These are phyloP conservation scores for Menidia beryllina DNA, from an alignment of 2,113 vertebrate genomes.

Conservation along the genomic window DNA sequence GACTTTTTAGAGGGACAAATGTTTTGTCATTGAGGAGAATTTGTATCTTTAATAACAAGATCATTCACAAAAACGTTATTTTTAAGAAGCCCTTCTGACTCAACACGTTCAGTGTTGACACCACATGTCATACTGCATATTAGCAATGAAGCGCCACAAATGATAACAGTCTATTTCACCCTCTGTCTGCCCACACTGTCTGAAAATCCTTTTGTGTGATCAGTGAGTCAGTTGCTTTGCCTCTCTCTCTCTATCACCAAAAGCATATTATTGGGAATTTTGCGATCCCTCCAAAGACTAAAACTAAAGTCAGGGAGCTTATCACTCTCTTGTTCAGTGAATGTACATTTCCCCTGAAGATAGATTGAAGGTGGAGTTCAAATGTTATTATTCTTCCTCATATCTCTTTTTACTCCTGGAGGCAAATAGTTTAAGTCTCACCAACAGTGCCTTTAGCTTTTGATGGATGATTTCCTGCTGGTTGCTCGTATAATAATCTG, in stretches of 20 bases:
- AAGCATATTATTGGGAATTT: conserved; percentile 50
- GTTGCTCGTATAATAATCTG: neutral
- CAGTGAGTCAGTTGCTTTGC: conserved; percentile 49
- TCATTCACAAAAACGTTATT: neutral
- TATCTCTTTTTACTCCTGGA: conserved; percentile 43
- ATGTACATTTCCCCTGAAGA: conserved; percentile 53
- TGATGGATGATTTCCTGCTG: neutral
- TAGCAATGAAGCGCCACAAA: neutral
- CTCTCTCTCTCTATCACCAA: conserved; percentile 7
- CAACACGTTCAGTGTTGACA: neutral
- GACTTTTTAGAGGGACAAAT: neutral
- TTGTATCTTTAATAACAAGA: neutral
- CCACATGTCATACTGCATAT: neutral
- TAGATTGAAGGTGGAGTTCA: conserved; percentile 29
- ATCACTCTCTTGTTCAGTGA: conserved; percentile 51
- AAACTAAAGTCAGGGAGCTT: conserved; percentile 60
- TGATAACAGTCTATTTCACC: conserved; percentile 26
- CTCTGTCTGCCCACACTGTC: conserved; percentile 12
- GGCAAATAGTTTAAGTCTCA: conserved; percentile 14
- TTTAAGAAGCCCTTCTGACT: neutral
- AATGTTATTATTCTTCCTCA: conserved; percentile 44
- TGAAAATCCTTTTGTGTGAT: conserved; percentile 45
- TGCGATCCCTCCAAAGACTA: conserved; percentile 57
- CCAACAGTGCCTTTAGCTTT: conserved; percentile 6
- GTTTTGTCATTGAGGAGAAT: neutral